Evolutionary conservation across 2,797 vertebrate genomes (phyloP), one percentile per base, ranked within the genome.

Genomic region (Chrysolophus pictus): DNA sequence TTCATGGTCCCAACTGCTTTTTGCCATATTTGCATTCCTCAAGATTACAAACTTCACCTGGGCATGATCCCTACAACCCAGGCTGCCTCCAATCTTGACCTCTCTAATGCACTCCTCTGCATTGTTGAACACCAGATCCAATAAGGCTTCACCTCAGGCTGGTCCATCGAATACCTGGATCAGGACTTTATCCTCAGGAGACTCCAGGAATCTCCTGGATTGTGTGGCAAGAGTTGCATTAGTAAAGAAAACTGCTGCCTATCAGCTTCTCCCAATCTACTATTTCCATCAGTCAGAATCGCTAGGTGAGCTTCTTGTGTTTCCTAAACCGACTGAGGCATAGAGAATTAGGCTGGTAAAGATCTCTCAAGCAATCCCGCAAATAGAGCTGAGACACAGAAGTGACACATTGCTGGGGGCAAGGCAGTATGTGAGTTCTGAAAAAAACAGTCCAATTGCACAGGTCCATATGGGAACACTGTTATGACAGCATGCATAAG

Each of bases 231-330:
- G 22, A 81, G 14, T 22, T 6, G 2, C 6, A 0, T 1, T 29
- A 10, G 8, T 74, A 47, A 74, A 59, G 31, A 37, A 22, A 35
- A 24, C 13, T 59, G 28, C 47, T 58, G 58, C 49, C 28, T 6
- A 6, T 18, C 31, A 39, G 14, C 55, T 46, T 29, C 23, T 86
- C 41, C 33, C 12, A 0, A 0, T 63, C 39, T 47, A 6, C 23
- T 42, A 11, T 17, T 56, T 75, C 23, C 26, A 11, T 6, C 21
- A 14, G 15, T 35, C 29, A 55, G 24, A 84, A 60, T 4, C 4
- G 0, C n/a, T 60, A 55, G 11, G 33, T 31, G n/a, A 79, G 24
- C 10, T 37, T 15, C 26, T 10, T 7, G 1, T 5, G 33, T 19
- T 68, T 63, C 49, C 24, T 51, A 58, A 63, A 6, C 21, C 24